Conservation (phyloP, 2,113 vertebrate genomes). For the Rhineura floridana region DNA sequence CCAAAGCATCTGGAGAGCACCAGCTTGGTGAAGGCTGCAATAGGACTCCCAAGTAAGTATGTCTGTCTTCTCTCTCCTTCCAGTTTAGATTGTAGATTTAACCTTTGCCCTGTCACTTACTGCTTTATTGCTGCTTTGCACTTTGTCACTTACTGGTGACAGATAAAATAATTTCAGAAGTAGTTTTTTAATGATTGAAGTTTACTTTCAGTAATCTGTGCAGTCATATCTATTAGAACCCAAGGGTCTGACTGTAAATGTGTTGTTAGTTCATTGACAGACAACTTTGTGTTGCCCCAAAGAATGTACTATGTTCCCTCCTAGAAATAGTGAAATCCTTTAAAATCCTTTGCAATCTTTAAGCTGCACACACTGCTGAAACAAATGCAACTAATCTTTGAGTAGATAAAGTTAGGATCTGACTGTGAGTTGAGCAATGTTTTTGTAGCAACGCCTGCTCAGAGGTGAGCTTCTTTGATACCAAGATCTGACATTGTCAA, state of each 20-base stretch:
- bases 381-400: not conserved
- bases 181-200: not conserved
- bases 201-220: not conserved
- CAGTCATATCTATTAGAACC: not conserved
- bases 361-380: not conserved
- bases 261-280: not conserved
- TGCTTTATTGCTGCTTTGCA: no score
- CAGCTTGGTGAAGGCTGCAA: not conserved
- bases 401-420: not conserved
- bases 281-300: not conserved
- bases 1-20: no score
- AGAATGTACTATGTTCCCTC: not conserved
- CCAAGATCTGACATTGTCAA: conserved; percentile 5
- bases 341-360: not conserved
- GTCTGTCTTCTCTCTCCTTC: not conserved
- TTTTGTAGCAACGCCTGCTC: not conserved
- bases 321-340: not conserved
- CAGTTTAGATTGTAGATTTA: not conserved
- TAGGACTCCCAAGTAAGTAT: not conserved
- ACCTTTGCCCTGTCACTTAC: not conserved
- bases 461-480: not conserved
- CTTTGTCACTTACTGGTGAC: not conserved
- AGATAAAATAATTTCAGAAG: not conserved
- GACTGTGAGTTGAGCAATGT: not conserved
- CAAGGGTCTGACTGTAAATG: not conserved